These are phyloP conservation scores for Scelioninae gen. 1 DNA, from an alignment of 2,888 invertebrate genomes.

Conservation along the genomic window DNA sequence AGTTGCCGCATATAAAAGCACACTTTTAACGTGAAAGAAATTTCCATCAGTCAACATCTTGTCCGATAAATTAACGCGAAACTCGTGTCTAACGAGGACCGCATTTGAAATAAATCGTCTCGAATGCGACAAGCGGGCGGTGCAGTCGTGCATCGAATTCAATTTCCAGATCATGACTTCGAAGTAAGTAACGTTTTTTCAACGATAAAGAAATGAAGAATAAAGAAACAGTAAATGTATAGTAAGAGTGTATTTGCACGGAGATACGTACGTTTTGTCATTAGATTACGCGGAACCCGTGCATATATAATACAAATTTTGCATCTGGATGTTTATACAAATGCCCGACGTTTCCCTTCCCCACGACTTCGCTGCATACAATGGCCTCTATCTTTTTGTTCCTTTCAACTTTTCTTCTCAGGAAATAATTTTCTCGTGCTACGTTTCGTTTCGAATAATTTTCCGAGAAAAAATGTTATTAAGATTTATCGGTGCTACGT, in stretches of 20 bases:
- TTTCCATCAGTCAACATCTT: constrained; percentile 18
- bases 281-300: background rate
- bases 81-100: constrained; percentile 2
- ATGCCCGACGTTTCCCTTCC: background rate
- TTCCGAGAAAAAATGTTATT: background rate
- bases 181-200: constrained; percentile 13
- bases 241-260: constrained; percentile 8
- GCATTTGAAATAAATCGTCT: constrained; percentile 24
- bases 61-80: constrained; percentile 19
- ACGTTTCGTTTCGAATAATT: constrained; percentile 9
- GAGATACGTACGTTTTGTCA: background rate
- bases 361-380: background rate
- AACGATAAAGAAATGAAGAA: background rate
- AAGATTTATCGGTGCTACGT: constrained; percentile 1
- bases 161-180: constrained; percentile 35
- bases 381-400: background rate
- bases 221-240: background rate
- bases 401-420: constrained; percentile 2
- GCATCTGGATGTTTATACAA: constrained; percentile 1
- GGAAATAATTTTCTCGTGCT: constrained; percentile 13
- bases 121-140: constrained; percentile 2
- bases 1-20: constrained; percentile 7
- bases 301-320: background rate
- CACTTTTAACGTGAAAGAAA: background rate
- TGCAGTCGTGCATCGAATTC: constrained; percentile 22